These are phyloP conservation scores for Coelopa frigida DNA, from an alignment of 1,140 invertebrate genomes.

Conservation along the genomic window DNA sequence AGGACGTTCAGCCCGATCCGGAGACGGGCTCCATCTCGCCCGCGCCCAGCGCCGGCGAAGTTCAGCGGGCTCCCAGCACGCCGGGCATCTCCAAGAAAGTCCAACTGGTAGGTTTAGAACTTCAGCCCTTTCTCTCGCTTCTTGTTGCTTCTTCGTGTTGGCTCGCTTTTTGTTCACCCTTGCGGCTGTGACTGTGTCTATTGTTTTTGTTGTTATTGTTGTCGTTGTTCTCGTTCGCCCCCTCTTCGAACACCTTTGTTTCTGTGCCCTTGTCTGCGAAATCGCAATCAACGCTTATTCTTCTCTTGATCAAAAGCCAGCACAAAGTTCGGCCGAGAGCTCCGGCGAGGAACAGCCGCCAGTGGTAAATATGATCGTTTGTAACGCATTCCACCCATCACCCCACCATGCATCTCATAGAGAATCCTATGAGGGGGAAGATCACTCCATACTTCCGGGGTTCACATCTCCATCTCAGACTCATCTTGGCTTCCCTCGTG, in stretches of 20 bases:
- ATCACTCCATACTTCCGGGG: too few species aligned
- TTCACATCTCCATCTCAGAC: too few species aligned
- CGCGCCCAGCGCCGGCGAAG: slow-evolving; percentile 30
- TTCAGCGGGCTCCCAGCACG: slow-evolving; percentile 57
- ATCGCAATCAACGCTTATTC: too few species aligned
- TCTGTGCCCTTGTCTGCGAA: background rate
- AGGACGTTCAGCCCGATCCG: slow-evolving; percentile 68
- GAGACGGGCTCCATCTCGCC: slow-evolving; percentile 46
- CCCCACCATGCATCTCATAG: too few species aligned
- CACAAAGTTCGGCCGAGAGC: slow-evolving; percentile 6
- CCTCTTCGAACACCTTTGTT: background rate
- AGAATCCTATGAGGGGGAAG: too few species aligned
- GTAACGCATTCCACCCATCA: too few species aligned
- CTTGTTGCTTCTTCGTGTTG: background rate
- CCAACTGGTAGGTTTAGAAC: slow-evolving; percentile 64
- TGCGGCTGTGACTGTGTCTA: background rate
- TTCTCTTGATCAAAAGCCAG: slow-evolving; percentile 2
- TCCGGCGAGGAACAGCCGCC: background rate
- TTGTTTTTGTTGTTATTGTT: slow-evolving; percentile 1
- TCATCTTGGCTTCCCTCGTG: too few species aligned
- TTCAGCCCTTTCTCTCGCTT: background rate
- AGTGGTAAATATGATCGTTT: background rate
- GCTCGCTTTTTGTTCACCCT: background rate
- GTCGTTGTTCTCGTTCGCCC: background rate
- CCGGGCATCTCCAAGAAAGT: slow-evolving; percentile 77